phyloP scores from a whole-genome alignment of 2,888 invertebrate genomes.

The Lasioglossum morio region DNA sequence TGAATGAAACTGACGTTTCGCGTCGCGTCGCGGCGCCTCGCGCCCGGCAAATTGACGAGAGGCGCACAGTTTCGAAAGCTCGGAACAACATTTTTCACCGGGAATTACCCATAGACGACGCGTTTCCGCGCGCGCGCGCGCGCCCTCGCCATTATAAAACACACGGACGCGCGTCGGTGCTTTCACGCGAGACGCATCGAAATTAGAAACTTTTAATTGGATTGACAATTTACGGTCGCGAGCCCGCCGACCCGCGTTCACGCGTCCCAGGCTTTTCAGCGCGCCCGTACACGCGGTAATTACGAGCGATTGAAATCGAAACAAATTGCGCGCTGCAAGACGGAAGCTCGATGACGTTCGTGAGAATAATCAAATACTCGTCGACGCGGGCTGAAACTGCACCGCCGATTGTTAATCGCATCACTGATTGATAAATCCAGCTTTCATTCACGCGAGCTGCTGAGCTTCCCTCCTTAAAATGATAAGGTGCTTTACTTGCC shows the following conservation, averaged over 20 bases:
- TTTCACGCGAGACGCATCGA: slow-evolving; percentile 24
- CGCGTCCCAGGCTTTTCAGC: slow-evolving; percentile 11
- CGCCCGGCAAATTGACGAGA: neutral
- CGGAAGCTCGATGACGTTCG: slow-evolving; percentile 14
- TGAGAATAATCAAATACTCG: slow-evolving; percentile 44
- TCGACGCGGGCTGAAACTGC: slow-evolving; percentile 42
- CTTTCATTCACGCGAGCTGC: neutral
- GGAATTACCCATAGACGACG: neutral
- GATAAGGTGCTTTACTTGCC: too few relatives aligned
- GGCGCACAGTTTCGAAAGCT: neutral
- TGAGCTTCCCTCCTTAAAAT: too few relatives aligned
- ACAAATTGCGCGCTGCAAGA: slow-evolving; percentile 9
- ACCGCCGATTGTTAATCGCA: slow-evolving; percentile 47
- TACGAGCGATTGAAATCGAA: slow-evolving; percentile 20
- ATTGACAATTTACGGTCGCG: slow-evolving; percentile 28
- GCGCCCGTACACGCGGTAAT: slow-evolving; percentile 17
- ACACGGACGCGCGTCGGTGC: neutral
- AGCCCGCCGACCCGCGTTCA: neutral
- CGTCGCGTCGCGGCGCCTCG: neutral
- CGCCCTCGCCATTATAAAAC: slow-evolving; percentile 11
- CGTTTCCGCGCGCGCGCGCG: neutral
- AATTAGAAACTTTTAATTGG: slow-evolving; percentile 57
- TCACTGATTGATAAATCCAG: neutral
- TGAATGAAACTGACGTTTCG: neutral
- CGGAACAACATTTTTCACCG: slow-evolving; percentile 19